A percentile compares a stretch with the other conserved stretches of the same genome.
These are phyloP conservation scores for Stichodactyla mertensii DNA, from an alignment of 64 coral and sea anemone species.

Conservation along the genomic window DNA sequence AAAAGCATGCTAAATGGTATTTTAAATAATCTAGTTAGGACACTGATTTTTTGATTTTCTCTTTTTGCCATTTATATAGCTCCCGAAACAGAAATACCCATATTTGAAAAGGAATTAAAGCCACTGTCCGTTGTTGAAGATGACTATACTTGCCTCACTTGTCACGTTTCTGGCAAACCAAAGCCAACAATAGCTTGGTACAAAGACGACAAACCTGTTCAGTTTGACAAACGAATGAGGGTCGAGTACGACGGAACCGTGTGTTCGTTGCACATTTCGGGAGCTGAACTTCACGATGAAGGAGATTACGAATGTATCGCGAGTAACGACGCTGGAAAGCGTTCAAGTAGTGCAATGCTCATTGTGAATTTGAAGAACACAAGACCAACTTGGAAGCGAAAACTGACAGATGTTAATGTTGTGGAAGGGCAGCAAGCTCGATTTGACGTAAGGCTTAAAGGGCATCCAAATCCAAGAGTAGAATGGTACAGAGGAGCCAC, in stretches of 20 bases:
- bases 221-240: conserved; percentile 45
- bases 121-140: conserved; percentile 58
- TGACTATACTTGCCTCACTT: conserved; percentile 34
- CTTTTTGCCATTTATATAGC: conserved; percentile 27
- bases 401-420: conserved; percentile 48
- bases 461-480: conserved; percentile 56
- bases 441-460: conserved; percentile 52
- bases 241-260: conserved; percentile 48
- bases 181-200: conserved; percentile 70
- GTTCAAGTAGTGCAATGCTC: conserved; percentile 56
- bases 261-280: conserved; percentile 33
- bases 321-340: conserved; percentile 45
- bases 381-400: conserved; percentile 60
- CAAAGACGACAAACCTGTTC: conserved; percentile 48
- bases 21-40: too few species aligned
- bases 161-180: conserved; percentile 62
- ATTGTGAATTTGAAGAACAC: conserved; percentile 43
- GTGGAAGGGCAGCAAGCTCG: conserved; percentile 57
- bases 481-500: conserved; percentile 70
- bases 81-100: conserved; percentile 50
- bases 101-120: conserved; percentile 40
- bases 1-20: too few species aligned
- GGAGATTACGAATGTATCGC: conserved; percentile 73
- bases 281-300: conserved; percentile 49
- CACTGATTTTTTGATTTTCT: not conserved